A percentile compares a stretch with the other conserved stretches of the same genome.
phyloP scores from a whole-genome alignment of 2,113 vertebrate genomes.

The Gobius niger region DNA sequence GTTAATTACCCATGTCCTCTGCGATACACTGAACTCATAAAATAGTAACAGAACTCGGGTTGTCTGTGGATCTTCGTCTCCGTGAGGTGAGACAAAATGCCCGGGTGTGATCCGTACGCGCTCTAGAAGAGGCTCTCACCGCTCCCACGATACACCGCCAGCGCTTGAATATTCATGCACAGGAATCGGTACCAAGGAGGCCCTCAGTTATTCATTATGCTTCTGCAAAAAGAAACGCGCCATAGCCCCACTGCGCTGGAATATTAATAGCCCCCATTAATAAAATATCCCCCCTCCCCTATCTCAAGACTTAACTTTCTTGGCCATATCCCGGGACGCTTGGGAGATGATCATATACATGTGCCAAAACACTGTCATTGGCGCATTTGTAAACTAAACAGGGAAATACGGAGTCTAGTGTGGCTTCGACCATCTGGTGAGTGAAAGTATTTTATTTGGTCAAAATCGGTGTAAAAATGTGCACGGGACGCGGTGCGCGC shows the following conservation, averaged over 20 bases:
- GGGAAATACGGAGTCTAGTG: neutral
- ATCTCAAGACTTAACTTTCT: conserved; percentile 64
- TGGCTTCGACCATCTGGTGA: conserved; percentile 24
- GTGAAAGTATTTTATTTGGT: conserved; percentile 27
- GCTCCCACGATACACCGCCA: conserved; percentile 62
- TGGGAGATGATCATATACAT: conserved; percentile 30
- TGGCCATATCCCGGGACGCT: conserved; percentile 46
- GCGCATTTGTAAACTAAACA: conserved; percentile 26
- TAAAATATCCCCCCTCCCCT: conserved; percentile 71
- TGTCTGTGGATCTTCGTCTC: neutral
- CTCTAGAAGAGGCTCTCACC: conserved; percentile 55
- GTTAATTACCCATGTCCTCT: neutral
- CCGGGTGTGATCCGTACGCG: conserved; percentile 48
- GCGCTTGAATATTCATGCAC: conserved; percentile 77
- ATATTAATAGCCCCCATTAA: conserved; percentile 81
- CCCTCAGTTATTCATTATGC: conserved; percentile 80
- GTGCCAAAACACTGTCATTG: conserved; percentile 29
- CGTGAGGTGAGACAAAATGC: conserved; percentile 51
- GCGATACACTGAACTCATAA: neutral
- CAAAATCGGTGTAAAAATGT: conserved; percentile 38
- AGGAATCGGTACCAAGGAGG: conserved; percentile 66
- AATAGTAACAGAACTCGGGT: conserved; percentile 1
- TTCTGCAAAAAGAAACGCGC: conserved; percentile 76
- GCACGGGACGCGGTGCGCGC: conserved; percentile 38
- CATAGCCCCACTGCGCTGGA: conserved; percentile 73